Evolutionary conservation across 2,888 invertebrate species (phyloP), one percentile per base, ranked within the genome.

Genomic region (Mesoligia furuncula): DNA sequence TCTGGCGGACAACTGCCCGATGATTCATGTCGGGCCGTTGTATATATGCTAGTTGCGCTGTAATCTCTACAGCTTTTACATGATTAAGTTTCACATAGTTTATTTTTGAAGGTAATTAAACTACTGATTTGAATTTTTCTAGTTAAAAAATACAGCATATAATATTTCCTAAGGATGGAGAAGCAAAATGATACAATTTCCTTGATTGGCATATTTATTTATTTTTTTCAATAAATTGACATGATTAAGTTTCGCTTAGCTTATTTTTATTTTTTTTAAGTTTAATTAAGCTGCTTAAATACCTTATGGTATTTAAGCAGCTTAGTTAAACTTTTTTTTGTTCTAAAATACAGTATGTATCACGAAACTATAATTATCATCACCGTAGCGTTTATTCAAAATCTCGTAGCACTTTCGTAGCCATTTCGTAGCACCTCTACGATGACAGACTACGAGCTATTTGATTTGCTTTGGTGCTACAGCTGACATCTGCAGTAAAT

Each of bases 401-500:
- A 77, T 42, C 39, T 75, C 78, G 83, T 85, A 78, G 83, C 73
- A 77, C 57, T 20, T 4, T 45, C 75, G 83, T 73, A 84, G 84
- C 73, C 74, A 24, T 45, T 75, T 75, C 87, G 87, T 81, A 84
- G 80, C 80, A 20, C 54, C 65, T 76, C 81, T 87, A 83, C 83
- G 75, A 75, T 70, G 83, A 75, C 81, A 74, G 48, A 75, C 83
- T 87, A 81, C 87, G 85, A 84, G 72, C 73, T 83, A 79, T 87
- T 86, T 86, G 76, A 80, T 79, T 79, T 66, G 77, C 71, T 77
- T 75, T 75, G 67, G 78, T 62, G 72, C 79, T 73, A 75, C 71
- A 64, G 42, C n/a, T 87, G 81, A 84, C 86, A 80, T 80, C 73
- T 72, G 78, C 73, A 80, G 79, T 77, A 80, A 83, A 83, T 79